Conservation (phyloP, 2,797 vertebrate species). For the Pyrocephalus nanus region DNA sequence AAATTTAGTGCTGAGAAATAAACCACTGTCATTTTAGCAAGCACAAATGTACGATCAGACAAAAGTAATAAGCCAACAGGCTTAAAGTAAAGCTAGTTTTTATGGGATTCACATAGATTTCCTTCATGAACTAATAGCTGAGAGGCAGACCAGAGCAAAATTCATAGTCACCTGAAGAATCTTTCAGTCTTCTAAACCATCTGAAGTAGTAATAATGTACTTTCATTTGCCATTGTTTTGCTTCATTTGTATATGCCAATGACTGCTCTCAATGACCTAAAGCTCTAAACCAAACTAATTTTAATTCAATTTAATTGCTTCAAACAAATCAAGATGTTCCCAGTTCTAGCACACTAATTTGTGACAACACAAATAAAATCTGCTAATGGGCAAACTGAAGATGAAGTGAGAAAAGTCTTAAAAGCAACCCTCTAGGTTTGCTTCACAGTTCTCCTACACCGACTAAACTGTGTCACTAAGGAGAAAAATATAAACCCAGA, state of each 20-base stretch:
- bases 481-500: neutral
- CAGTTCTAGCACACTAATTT: neutral
- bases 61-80: neutral
- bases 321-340: neutral
- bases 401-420: neutral
- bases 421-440: neutral
- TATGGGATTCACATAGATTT: neutral
- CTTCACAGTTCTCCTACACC: neutral
- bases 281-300: neutral
- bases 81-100: neutral
- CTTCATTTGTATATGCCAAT: neutral
- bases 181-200: neutral
- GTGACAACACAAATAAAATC: neutral
- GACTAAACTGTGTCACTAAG: neutral
- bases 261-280: neutral
- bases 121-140: neutral
- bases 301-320: neutral
- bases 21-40: neutral
- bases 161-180: neutral
- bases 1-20: neutral
- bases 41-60: neutral
- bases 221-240: neutral
- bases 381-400: neutral
- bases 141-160: neutral
- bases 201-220: neutral